A percentile compares a stretch with the other conserved stretches of the same genome.
Evolutionary conservation across 2,113 vertebrate genomes (phyloP).

Genomic region (Mola mola): DNA sequence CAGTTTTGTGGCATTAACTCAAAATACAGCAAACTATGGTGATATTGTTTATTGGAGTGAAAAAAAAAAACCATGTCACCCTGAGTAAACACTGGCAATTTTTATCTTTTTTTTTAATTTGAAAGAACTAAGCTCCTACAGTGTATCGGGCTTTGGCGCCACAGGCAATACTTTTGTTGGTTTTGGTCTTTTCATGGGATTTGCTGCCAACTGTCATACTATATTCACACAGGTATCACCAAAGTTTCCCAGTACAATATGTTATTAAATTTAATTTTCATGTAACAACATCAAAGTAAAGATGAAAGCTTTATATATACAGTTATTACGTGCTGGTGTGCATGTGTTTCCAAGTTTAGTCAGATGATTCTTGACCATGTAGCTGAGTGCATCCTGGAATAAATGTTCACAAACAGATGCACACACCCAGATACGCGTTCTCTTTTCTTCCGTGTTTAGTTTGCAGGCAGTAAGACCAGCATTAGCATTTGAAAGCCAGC

Average conservation of each 20-base stretch:
- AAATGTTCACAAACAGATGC: slow-evolving; percentile 12
- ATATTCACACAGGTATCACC: slow-evolving; percentile 1
- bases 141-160: too few species aligned
- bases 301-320: slow-evolving; percentile 24
- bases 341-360: slow-evolving; percentile 32
- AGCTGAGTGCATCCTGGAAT: slow-evolving; percentile 26
- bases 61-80: too few species aligned
- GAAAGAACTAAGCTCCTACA: too few species aligned
- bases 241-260: not conserved
- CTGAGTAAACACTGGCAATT: too few species aligned
- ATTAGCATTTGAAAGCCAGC: slow-evolving; percentile 81
- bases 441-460: slow-evolving; percentile 34
- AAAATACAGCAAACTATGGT: too few species aligned
- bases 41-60: too few species aligned
- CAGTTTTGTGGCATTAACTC: too few species aligned
- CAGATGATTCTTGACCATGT: slow-evolving; percentile 45
- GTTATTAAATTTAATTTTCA: slow-evolving; percentile 7
- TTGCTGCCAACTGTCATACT: slow-evolving; percentile 14
- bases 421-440: slow-evolving; percentile 15
- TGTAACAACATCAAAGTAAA: slow-evolving; percentile 30
- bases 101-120: not conserved
- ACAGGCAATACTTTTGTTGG: not conserved
- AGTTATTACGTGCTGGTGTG: slow-evolving; percentile 1
- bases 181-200: not conserved
- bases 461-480: slow-evolving; percentile 68